These are phyloP conservation scores for Oplegnathus fasciatus DNA, from an alignment of 2,113 vertebrate genomes.

Conservation along the genomic window DNA sequence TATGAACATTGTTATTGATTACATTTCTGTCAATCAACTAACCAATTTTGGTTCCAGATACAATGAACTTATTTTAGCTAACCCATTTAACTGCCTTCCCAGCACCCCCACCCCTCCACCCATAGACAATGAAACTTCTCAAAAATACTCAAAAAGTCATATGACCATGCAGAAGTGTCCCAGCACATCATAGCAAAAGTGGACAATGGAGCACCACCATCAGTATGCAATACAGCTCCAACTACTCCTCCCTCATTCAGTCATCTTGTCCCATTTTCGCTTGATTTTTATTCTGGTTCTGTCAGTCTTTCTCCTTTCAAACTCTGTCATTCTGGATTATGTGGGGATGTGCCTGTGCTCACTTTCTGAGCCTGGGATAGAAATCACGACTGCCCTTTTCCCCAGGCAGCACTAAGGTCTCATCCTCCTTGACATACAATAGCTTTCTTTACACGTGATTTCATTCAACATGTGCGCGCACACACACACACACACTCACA, in stretches of 20 bases:
- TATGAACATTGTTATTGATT: constrained; percentile 17
- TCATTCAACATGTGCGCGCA: constrained; percentile 12
- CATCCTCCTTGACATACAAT: constrained; percentile 62
- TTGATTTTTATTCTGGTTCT: constrained; percentile 26
- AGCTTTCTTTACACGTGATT: constrained; percentile 40
- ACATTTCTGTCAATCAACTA: not conserved
- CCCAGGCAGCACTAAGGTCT: constrained; percentile 47
- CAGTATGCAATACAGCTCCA: constrained; percentile 24
- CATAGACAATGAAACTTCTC: not conserved
- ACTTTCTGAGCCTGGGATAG: constrained; percentile 37
- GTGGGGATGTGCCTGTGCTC: constrained; percentile 45
- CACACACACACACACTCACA: not conserved
- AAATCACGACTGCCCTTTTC: constrained; percentile 42
- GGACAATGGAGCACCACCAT: constrained; percentile 30
- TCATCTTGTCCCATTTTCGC: constrained; percentile 25
- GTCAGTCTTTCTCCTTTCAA: constrained; percentile 40
- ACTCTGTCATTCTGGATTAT: constrained; percentile 59
- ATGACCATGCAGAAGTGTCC: not conserved
- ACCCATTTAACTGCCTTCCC: not conserved
- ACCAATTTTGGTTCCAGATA: constrained; percentile 11
- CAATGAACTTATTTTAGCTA: no score
- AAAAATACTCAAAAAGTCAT: not conserved
- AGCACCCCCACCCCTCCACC: not conserved
- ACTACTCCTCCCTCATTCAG: constrained; percentile 34
- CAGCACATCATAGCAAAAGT: constrained; percentile 40